Percentiles rank a stretch among this genome's conserved stretches.
These are phyloP conservation scores for Dermochelys coriacea DNA, from an alignment of 2,797 vertebrate species.

Conservation along the genomic window DNA sequence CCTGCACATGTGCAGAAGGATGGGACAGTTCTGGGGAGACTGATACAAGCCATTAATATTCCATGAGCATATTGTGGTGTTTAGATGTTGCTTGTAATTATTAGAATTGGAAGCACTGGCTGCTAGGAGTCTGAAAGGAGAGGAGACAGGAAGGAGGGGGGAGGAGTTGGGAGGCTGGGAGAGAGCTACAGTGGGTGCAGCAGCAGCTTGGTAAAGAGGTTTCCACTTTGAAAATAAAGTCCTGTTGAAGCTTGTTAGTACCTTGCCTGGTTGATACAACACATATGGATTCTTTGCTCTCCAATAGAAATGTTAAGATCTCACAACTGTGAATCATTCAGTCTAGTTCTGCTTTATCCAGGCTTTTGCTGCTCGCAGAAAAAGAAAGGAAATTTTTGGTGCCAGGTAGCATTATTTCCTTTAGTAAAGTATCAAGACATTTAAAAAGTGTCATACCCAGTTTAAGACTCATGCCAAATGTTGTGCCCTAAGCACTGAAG, in stretches of 20 bases:
- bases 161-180: too few species aligned
- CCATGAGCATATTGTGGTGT: not conserved
- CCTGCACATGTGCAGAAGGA: not conserved
- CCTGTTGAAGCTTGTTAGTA: too few species aligned
- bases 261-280: too few species aligned
- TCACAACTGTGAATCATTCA: not conserved
- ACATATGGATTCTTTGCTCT: slow-evolving; percentile 12
- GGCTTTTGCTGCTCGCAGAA: not conserved
- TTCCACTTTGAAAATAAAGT: too few species aligned
- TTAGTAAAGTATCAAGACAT: slow-evolving; percentile 25
- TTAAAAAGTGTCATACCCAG: not conserved
- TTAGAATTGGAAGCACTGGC: too few species aligned
- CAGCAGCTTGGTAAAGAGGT: too few species aligned
- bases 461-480: not conserved
- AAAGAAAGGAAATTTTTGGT: slow-evolving; percentile 4
- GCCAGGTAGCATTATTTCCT: not conserved
- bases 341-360: not conserved
- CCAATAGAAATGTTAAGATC: slow-evolving; percentile 20
- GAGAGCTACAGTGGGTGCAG: too few species aligned
- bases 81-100: too few species aligned
- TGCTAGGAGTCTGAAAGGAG: too few species aligned
- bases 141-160: too few species aligned
- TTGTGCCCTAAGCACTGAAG: not conserved
- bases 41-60: not conserved
- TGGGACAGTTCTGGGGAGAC: not conserved